Percentiles rank a stretch among this genome's conserved stretches.
These are phyloP conservation scores for Tribolium madens DNA, from an alignment of 1,140 invertebrate genomes.

Conservation along the genomic window DNA sequence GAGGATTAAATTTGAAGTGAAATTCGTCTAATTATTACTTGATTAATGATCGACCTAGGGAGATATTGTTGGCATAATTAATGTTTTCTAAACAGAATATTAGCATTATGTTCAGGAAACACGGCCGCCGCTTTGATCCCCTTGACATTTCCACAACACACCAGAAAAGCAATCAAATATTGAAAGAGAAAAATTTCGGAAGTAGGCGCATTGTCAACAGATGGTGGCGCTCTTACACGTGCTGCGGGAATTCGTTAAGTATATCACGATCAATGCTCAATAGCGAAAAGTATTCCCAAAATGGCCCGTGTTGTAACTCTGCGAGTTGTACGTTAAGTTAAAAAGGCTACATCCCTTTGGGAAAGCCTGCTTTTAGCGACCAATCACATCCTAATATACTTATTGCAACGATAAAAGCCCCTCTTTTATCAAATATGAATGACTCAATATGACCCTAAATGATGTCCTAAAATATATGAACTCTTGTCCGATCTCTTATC, in stretches of 20 bases:
- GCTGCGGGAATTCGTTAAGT: conserved; percentile 38
- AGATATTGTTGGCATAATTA: conserved; percentile 45
- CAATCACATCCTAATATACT: conserved; percentile 51
- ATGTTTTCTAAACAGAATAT: conserved; percentile 41
- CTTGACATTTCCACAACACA: conserved; percentile 6
- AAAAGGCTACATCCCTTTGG: conserved; percentile 41
- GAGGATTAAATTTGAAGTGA: conserved; percentile 51
- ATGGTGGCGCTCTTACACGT: conserved; percentile 20
- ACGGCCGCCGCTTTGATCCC: neutral
- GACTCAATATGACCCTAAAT: conserved; percentile 19
- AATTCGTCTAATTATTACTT: conserved; percentile 52
- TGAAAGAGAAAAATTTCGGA: conserved; percentile 9
- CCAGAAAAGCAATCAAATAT: conserved; percentile 17
- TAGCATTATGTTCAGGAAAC: conserved; percentile 10
- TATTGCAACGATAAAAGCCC: conserved; percentile 52
- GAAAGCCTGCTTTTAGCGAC: conserved; percentile 49
- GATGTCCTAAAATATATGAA: neutral
- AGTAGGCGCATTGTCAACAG: conserved; percentile 19
- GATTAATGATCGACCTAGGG: conserved; percentile 45
- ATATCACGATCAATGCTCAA: conserved; percentile 31
- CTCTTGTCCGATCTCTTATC: neutral
- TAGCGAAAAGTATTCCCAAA: conserved; percentile 33
- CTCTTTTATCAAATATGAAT: conserved; percentile 53
- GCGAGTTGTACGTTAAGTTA: conserved; percentile 43
- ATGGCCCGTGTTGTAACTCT: conserved; percentile 28